Base-by-base conservation (phyloP, 2,888 invertebrate species). In the Lathronympha strigana region DNA sequence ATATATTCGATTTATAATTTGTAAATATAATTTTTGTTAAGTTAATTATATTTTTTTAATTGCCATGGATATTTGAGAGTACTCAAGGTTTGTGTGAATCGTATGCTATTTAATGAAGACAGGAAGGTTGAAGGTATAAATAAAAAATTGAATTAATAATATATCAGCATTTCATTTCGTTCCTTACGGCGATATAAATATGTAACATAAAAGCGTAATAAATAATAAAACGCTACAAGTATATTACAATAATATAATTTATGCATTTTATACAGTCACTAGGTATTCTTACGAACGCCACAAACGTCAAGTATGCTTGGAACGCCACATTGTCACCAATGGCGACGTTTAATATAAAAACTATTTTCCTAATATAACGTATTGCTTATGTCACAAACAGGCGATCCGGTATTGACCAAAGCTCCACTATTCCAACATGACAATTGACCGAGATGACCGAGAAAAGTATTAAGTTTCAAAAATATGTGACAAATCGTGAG, bases 91-190 rank as follows among this genome's bases (percentile, higher is more conserved):
- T 79, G 84, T 82, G 73, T 81, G 83, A 86, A 82, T 82, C 78
- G 83, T 87, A 84, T 84, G 90, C 81, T 84, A 88, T 89, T 89
- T 88, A 88, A 90, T 83, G 83, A 81, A 83, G 83, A 85, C 79
- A 79, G 82, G 81, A 84, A 87, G 88, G 91, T 90, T 82, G 87
- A 86, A 87, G 88, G 88, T 86, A 88, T 87, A 83, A 91, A 86
- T 86, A 88, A 88, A 91, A 88, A 88, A 81, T 87, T 88, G 85
- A 86, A 90, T 87, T 84, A 81, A 86, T 82, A 85, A 81, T 78
- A 74, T 78, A 72, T 75, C 74, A 74, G 78, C 77, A 74, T 89
- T 87, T 90, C 78, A 86, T 87, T 89, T 79, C 71, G 50, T 31
- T 36, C 61, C 50, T 38, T 25, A 43, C 62, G 50, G 60, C 69